A percentile compares a stretch with the other conserved stretches of the same genome.
Evolutionary conservation across 2,888 invertebrate genomes (phyloP).

Genomic region (Nomada goodeniana): DNA sequence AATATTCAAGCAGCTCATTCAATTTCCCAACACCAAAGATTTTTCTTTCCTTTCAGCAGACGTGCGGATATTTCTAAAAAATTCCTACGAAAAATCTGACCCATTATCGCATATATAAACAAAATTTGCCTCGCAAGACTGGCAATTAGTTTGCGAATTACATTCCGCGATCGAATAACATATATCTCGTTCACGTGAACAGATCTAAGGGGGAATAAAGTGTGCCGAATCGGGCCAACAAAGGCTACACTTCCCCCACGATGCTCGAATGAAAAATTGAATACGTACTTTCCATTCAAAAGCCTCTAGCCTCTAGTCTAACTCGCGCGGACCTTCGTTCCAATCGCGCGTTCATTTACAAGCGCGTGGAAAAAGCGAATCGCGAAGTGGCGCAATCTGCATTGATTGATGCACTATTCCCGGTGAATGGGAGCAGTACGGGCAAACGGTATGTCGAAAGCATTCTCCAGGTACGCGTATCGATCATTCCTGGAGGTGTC

Average conservation of each 20-base stretch:
- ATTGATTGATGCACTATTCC: constrained; percentile 9
- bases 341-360: neutral
- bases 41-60: no score
- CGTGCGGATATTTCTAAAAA: no score
- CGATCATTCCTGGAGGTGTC: constrained; percentile 67
- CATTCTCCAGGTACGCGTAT: constrained; percentile 59
- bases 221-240: no score
- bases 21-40: no score
- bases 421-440: neutral
- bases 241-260: neutral
- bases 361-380: neutral
- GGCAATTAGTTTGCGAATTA: no score
- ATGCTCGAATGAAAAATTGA: neutral
- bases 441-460: constrained; percentile 44
- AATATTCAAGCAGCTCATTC: no score
- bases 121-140: no score
- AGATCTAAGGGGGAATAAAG: no score
- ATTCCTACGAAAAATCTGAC: no score
- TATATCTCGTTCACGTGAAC: no score
- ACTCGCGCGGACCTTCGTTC: neutral
- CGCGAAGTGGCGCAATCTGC: constrained; percentile 25
- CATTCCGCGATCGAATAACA: no score
- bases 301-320: neutral
- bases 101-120: no score
- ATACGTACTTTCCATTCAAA: neutral